Evolutionary conservation across 2,113 vertebrate species (phyloP).

Genomic region (Acinonyx jubatus): DNA sequence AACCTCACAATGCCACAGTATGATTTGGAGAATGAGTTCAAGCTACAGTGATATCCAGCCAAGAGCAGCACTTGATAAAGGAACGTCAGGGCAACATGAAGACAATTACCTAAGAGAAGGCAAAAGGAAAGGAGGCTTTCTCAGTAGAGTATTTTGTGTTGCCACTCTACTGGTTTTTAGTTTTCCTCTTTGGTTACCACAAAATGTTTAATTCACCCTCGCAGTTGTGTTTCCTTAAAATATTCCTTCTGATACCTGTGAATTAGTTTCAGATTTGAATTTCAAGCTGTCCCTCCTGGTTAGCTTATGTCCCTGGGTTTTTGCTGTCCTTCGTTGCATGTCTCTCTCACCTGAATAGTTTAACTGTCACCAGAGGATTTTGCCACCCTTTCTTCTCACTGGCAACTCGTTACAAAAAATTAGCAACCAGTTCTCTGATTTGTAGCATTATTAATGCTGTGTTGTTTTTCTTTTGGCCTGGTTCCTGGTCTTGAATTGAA

Average conservation of each 20-base stretch:
- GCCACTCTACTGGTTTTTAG: not conserved
- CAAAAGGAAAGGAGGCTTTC: not conserved
- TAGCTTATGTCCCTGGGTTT: not conserved
- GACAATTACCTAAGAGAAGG: not conserved
- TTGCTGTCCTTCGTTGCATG: not conserved
- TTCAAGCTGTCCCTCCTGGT: not conserved
- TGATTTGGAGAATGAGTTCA: not conserved
- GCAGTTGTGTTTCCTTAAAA: not conserved
- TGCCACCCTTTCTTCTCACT: not conserved
- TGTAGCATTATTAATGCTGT: not conserved
- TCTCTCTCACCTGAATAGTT: not conserved
- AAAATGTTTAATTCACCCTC: not conserved
- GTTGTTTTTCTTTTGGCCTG: not conserved
- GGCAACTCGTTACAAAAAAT: not conserved
- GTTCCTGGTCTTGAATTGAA: constrained; percentile 1
- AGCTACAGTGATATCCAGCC: not conserved
- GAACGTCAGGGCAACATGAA: not conserved
- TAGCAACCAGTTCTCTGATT: not conserved
- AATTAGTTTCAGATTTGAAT: not conserved
- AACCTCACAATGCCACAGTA: not conserved
- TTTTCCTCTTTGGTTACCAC: not conserved
- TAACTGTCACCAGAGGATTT: not conserved
- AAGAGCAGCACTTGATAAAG: not conserved
- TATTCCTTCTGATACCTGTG: not conserved
- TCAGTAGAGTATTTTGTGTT: not conserved